Conservation (phyloP, 2,113 vertebrate species). For the Pygoscelis antarcticus region DNA sequence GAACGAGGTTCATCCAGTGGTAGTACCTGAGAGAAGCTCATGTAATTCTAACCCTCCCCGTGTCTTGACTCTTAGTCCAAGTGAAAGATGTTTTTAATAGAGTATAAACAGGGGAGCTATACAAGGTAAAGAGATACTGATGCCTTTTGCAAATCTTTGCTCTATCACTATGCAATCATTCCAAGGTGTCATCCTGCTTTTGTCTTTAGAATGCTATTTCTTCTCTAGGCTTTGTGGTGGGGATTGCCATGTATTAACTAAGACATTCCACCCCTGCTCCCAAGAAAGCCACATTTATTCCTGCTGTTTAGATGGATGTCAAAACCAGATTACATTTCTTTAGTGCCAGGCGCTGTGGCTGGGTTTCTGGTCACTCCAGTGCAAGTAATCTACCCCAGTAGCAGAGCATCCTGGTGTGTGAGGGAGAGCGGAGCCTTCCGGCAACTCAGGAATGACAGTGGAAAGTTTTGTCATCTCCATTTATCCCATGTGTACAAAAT, state of each 20-base stretch:
- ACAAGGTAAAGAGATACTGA: background rate
- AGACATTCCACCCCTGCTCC: background rate
- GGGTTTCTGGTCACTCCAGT: background rate
- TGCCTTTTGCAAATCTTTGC: background rate
- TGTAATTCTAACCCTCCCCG: background rate
- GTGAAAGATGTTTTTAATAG: background rate
- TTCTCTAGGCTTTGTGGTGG: background rate
- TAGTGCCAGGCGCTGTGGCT: background rate
- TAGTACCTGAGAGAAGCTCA: background rate
- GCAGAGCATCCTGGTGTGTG: background rate
- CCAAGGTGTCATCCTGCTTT: background rate
- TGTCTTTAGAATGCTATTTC: background rate
- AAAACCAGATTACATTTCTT: background rate
- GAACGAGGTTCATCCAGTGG: background rate
- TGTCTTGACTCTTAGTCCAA: background rate
- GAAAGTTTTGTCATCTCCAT: background rate
- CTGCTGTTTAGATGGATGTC: background rate
- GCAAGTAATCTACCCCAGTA: background rate
- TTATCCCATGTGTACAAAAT: background rate
- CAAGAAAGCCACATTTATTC: background rate
- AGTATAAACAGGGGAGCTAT: background rate
- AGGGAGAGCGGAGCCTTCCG: background rate
- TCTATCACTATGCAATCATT: background rate
- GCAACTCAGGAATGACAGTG: background rate
- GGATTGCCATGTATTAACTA: background rate